These are phyloP conservation scores for Drosophila putrida DNA, from an alignment of 2,888 invertebrate genomes.

Conservation along the genomic window DNA sequence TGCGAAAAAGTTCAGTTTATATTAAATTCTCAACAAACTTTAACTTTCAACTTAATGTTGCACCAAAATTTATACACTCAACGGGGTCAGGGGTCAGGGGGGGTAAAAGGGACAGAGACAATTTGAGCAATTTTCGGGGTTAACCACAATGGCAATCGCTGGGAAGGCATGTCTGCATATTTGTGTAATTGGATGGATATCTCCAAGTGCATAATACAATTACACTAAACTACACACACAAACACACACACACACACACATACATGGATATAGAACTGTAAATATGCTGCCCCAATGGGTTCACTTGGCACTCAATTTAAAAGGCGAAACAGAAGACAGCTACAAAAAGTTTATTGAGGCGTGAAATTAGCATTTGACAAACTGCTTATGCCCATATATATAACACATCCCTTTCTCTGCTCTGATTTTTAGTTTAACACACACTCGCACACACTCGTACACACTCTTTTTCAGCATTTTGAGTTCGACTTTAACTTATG, in stretches of 20 bases:
- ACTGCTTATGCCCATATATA: constrained; percentile 51
- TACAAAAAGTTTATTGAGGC: constrained; percentile 54
- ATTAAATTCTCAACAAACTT: neutral
- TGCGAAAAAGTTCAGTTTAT: neutral
- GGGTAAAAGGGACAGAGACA: constrained; percentile 8
- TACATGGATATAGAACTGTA: constrained; percentile 2
- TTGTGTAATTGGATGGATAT: constrained; percentile 20
- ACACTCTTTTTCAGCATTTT: constrained; percentile 20
- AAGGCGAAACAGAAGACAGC: constrained; percentile 17
- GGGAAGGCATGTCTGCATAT: constrained; percentile 13
- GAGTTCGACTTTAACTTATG: constrained; percentile 48
- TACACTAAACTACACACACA: constrained; percentile 14
- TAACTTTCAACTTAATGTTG: neutral
- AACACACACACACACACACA: constrained; percentile 2
- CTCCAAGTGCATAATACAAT: constrained; percentile 13
- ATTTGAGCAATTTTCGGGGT: constrained; percentile 23
- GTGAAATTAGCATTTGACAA: constrained; percentile 79
- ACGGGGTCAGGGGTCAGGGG: constrained; percentile 2
- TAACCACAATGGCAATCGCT: constrained; percentile 22
- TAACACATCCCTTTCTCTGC: neutral
- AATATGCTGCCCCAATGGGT: constrained; percentile 28
- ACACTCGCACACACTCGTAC: neutral
- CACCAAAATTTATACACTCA: neutral
- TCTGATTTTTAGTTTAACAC: constrained; percentile 45
- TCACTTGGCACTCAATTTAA: constrained; percentile 33